These are phyloP conservation scores for Geopemphigus sp. DNA, from an alignment of 1,140 invertebrate species.

Conservation along the genomic window DNA sequence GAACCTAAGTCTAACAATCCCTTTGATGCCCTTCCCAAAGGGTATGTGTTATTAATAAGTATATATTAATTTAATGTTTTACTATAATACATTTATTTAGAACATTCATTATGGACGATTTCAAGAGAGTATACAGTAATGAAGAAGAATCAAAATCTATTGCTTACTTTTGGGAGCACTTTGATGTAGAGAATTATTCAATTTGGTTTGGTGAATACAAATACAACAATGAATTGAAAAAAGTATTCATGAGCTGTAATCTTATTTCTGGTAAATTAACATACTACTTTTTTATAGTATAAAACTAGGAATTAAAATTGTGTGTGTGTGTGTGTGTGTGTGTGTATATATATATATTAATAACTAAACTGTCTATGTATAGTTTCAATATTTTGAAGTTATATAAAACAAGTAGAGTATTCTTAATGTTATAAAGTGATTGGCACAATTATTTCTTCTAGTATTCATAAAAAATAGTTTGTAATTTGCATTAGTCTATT, in stretches of 20 bases:
- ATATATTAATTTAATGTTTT: neutral
- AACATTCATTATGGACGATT: slow-evolving; percentile 93
- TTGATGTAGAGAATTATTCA: slow-evolving; percentile 94
- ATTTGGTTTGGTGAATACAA: slow-evolving; percentile 98
- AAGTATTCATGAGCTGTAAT: slow-evolving; percentile 96
- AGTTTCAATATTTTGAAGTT: no score
- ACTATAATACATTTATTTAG: slow-evolving; percentile 57
- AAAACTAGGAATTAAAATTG: no score
- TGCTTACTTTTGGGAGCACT: slow-evolving; percentile 98
- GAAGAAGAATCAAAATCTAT: slow-evolving; percentile 91
- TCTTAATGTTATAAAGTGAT: no score
- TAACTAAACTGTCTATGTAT: no score
- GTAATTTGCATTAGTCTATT: no score
- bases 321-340: no score
- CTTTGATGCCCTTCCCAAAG: slow-evolving; percentile 84
- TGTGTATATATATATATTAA: no score
- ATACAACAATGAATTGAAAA: slow-evolving; percentile 86
- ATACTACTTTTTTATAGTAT: no score
- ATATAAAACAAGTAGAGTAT: no score
- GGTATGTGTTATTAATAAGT: slow-evolving; percentile 58
- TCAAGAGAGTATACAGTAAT: slow-evolving; percentile 96
- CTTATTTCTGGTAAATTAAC: slow-evolving; percentile 73
- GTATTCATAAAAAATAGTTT: no score
- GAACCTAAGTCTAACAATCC: slow-evolving; percentile 90
- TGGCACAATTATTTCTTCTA: no score